Evolutionary conservation across 53 echinoderm and acorn worm genomes (phyloP).

Genomic region (Paelopatides confundens): DNA sequence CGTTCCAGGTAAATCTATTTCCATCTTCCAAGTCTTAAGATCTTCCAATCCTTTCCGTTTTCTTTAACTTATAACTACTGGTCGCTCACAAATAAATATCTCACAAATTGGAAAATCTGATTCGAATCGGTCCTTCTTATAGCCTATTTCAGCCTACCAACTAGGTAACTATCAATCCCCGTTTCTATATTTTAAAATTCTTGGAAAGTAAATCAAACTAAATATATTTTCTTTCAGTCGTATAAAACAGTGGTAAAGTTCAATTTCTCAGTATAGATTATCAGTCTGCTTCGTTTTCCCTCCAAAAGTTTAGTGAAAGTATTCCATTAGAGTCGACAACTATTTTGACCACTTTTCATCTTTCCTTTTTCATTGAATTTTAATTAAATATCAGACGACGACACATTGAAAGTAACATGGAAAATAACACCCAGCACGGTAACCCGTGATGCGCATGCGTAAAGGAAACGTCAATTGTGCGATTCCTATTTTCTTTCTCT

Average conservation of each 20-base stretch:
- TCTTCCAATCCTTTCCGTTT: too few relatives aligned
- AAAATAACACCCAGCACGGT: neutral
- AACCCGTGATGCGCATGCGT: neutral
- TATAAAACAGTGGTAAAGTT: too few relatives aligned
- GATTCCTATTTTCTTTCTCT: neutral
- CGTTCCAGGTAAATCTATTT: slow-evolving; percentile 31
- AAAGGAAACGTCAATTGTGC: neutral
- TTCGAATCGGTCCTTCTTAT: too few relatives aligned
- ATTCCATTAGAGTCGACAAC: slow-evolving; percentile 1
- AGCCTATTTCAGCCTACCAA: too few relatives aligned
- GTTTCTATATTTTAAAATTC: too few relatives aligned
- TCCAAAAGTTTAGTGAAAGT: slow-evolving; percentile 10
- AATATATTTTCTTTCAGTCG: too few relatives aligned
- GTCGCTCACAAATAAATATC: too few relatives aligned
- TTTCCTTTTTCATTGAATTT: slow-evolving; percentile 44
- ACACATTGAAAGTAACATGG: slow-evolving; percentile 3
- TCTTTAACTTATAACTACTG: too few relatives aligned
- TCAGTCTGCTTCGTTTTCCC: neutral
- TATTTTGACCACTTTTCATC: slow-evolving; percentile 18
- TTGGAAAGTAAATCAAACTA: too few relatives aligned
- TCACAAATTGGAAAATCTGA: too few relatives aligned
- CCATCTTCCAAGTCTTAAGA: neutral
- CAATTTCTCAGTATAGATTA: too few relatives aligned
- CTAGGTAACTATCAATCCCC: too few relatives aligned
- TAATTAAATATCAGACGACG: slow-evolving; percentile 47